Percentiles rank a stretch among this genome's conserved stretches.
Conservation (phyloP, 1,140 invertebrate species). For the Forficula auricularia region DNA sequence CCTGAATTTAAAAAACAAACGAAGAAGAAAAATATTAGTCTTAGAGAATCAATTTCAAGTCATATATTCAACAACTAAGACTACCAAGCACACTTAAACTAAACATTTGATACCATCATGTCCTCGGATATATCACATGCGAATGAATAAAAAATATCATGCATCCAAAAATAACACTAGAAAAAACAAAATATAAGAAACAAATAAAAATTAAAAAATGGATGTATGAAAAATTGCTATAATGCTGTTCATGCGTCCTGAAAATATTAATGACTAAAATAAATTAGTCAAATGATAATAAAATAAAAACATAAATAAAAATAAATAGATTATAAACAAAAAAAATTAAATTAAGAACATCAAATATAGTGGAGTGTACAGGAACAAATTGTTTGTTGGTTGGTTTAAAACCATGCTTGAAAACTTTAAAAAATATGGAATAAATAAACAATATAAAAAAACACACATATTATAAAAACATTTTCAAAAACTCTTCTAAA, state of each 20-base stretch:
- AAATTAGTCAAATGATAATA: constrained; percentile 12
- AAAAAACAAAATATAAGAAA: constrained; percentile 9
- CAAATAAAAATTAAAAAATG: constrained; percentile 10
- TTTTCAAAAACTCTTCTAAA: constrained; percentile 11
- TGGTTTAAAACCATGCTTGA: too few relatives aligned
- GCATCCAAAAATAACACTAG: not conserved
- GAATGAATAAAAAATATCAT: constrained; percentile 5
- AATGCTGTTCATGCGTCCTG: too few relatives aligned
- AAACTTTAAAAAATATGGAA: too few relatives aligned
- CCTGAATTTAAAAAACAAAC: constrained; percentile 37
- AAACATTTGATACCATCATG: constrained; percentile 5
- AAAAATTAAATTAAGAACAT: constrained; percentile 12
- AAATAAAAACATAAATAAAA: constrained; percentile 12
- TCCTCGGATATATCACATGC: constrained; percentile 4
- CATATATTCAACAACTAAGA: constrained; percentile 2
- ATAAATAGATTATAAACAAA: not conserved
- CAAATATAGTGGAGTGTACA: constrained; percentile 6
- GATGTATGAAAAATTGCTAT: constrained; percentile 8
- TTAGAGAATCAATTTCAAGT: constrained; percentile 1
- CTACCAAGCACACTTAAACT: constrained; percentile 2
- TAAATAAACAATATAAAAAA: constrained; percentile 14
- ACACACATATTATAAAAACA: constrained; percentile 14
- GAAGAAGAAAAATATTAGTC: constrained; percentile 2
- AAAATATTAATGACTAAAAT: not conserved
- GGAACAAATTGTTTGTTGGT: too few relatives aligned